Evolutionary conservation across 2,888 invertebrate species (phyloP).

Genomic region (Dolomedes plantarius): DNA sequence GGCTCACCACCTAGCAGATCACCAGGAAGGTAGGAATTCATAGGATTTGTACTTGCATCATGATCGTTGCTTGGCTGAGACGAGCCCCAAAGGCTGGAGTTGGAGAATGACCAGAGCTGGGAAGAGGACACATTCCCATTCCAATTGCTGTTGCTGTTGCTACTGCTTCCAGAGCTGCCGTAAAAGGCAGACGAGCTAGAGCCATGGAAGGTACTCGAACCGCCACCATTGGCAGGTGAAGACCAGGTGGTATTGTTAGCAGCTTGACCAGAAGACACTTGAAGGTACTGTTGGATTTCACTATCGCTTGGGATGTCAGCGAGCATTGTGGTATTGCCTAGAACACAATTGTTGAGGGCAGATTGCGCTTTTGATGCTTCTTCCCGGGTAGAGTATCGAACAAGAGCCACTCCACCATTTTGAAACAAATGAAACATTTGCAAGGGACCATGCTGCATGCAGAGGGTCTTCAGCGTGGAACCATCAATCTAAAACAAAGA

Average conservation of each 20-base stretch:
- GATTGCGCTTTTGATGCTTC: constrained; percentile 98
- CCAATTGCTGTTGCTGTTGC: constrained; percentile 26
- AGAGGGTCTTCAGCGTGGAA: constrained; percentile 94
- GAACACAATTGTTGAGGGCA: constrained; percentile 94
- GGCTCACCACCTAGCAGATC: constrained; percentile 90
- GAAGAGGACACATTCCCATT: constrained; percentile 31
- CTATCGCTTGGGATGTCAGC: constrained; percentile 94
- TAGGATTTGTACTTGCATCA: constrained; percentile 78
- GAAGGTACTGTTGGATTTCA: constrained; percentile 89
- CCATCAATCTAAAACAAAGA: constrained; percentile 88
- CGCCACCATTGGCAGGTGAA: neutral
- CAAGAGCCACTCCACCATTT: constrained; percentile 95
- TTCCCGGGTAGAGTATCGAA: constrained; percentile 93
- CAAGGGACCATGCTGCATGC: constrained; percentile 96
- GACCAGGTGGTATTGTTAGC: constrained; percentile 1
- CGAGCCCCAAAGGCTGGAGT: constrained; percentile 78
- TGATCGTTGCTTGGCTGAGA: constrained; percentile 75
- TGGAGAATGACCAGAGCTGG: constrained; percentile 82
- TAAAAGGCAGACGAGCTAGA: constrained; percentile 7
- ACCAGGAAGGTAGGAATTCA: constrained; percentile 90
- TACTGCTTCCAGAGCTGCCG: neutral
- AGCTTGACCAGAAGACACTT: constrained; percentile 43
- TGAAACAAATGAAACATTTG: constrained; percentile 94
- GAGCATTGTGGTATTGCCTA: constrained; percentile 95
- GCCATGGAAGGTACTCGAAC: no score